Conservation (phyloP, 2,797 vertebrate species). For the Sylvia borin region DNA sequence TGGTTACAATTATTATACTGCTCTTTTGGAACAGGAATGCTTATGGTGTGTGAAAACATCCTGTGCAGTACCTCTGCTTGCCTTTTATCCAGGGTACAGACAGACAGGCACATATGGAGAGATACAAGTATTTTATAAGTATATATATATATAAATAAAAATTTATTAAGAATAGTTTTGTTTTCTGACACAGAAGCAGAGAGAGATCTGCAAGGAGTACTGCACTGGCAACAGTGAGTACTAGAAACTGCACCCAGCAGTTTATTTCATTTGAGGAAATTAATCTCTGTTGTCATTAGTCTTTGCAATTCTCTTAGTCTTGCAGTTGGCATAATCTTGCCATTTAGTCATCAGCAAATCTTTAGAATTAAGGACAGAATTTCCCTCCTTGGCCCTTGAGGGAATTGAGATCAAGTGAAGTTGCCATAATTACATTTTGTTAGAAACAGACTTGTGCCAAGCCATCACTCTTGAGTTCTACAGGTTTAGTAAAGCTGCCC, state of each 20-base stretch:
- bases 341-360: not conserved
- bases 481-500: not conserved
- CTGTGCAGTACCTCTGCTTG: not conserved
- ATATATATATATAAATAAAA: not conserved
- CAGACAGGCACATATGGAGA: not conserved
- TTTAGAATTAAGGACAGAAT: not conserved
- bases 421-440: not conserved
- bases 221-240: not conserved
- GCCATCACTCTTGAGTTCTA: not conserved
- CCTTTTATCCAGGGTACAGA: not conserved
- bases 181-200: not conserved
- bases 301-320: not conserved
- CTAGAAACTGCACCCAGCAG: not conserved
- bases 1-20: not conserved
- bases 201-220: not conserved
- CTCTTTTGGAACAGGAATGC: not conserved
- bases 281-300: not conserved
- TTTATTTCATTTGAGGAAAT: not conserved
- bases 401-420: not conserved
- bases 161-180: not conserved
- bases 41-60: not conserved
- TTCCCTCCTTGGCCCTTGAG: not conserved
- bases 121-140: not conserved
- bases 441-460: not conserved
- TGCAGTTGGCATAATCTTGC: not conserved